Evolutionary conservation across 2,888 invertebrate genomes (phyloP), one percentile per base, ranked within the genome.

Genomic region (Xanthia togata): DNA sequence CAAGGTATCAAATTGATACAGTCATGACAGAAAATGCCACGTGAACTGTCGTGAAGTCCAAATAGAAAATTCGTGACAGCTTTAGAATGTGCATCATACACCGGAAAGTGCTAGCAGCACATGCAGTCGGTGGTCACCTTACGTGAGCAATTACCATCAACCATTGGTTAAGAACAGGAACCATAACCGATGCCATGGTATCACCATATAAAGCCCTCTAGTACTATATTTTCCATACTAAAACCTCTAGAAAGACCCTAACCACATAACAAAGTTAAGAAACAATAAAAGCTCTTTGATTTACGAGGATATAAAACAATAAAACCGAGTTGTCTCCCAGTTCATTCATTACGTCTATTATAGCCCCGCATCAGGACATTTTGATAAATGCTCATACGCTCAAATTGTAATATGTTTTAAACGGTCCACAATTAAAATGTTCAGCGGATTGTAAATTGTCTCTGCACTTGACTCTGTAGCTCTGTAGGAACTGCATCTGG

Each of bases 401-500:
- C 91, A 90, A 93, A 92, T 62, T 89, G 89, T 92, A 91, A 93
- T 93, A 91, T 88, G 89, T 90, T 92, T 92, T 93, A 93, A 94
- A 92, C 91, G 92, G 82, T 81, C 73, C 78, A 92, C 93, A 93
- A 94, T 95, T 94, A 93, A 92, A 93, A 91, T 90, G 92, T 92
- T 91, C 90, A 87, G 76, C 67, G 89, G 87, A 89, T 91, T 91
- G 90, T 92, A 90, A 92, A 93, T 92, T 91, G 92, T 88, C 86
- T 87, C 82, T 83, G 82, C 88, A 76, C 81, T 88, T 85, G 84
- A 82, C 84, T 86, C 71, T 77, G 64, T 47, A 57, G 6, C 31
- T 87, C 62, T 73, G 55, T 69, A 44, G n/a, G 5, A 50, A 63
- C 65, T 84, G 84, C 89, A 90, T 90, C 88, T 91, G 85, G 85